Evolutionary conservation across 2,797 vertebrate genomes (phyloP).

Genomic region (Rhinatrema bivittatum): DNA sequence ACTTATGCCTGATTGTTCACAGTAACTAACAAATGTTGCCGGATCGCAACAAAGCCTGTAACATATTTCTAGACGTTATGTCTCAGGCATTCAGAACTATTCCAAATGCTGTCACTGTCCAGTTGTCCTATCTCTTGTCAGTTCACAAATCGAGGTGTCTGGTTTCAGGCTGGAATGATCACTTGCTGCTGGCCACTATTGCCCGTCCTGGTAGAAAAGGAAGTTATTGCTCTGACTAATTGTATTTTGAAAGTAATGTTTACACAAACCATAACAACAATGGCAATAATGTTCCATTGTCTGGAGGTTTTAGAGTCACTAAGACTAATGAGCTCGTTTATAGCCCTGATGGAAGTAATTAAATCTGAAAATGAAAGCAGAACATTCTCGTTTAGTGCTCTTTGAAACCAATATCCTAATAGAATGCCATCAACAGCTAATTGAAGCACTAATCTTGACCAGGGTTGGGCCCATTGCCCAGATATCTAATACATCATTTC

Average conservation of each 20-base stretch:
- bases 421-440: conserved; percentile 55
- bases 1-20: too few species aligned
- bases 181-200: background rate
- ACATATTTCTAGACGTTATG: too few species aligned
- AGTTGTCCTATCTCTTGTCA: too few species aligned
- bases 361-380: conserved; percentile 58
- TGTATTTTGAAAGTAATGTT: conserved; percentile 14
- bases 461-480: conserved; percentile 47
- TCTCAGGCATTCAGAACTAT: too few species aligned
- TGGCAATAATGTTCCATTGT: conserved; percentile 42
- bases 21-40: too few species aligned
- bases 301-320: conserved; percentile 43
- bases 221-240: background rate
- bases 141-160: accelerated
- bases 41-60: too few species aligned
- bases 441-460: conserved; percentile 52
- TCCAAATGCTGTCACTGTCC: background rate
- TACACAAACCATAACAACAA: conserved; percentile 28
- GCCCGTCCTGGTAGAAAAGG: background rate
- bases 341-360: conserved; percentile 61
- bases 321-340: conserved; percentile 59
- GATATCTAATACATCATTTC: conserved; percentile 52
- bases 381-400: conserved; percentile 57
- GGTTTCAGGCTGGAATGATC: background rate
- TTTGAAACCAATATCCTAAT: conserved; percentile 57